Conservation (phyloP, 2,888 invertebrate genomes). For the Oegoconia quadripuncta region DNA sequence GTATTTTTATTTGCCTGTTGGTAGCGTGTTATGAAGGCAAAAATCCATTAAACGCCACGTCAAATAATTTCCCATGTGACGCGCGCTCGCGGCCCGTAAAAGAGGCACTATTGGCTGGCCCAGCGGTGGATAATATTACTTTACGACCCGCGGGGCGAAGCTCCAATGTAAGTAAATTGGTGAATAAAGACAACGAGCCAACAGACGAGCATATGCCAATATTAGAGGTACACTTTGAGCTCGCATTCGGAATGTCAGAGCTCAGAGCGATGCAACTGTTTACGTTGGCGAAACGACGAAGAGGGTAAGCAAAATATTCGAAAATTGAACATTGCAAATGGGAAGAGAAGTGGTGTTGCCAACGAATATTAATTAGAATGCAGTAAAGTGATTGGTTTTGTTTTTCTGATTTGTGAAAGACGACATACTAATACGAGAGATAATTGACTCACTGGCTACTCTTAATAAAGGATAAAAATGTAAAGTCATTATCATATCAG, state of each 20-base stretch:
- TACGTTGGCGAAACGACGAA: background rate
- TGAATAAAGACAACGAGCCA: constrained; percentile 69
- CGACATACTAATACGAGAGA: no score
- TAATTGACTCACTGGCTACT: no score
- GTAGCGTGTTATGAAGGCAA: constrained; percentile 77
- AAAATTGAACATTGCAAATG: no score
- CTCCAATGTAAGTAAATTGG: constrained; percentile 75
- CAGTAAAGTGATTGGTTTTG: no score
- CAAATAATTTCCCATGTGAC: constrained; percentile 80
- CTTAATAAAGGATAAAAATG: no score
- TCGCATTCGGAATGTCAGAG: background rate
- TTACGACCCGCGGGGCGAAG: constrained; percentile 70
- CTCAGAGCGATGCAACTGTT: background rate
- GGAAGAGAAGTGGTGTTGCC: no score
- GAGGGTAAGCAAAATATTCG: no score
- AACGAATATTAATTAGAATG: no score
- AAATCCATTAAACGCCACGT: constrained; percentile 79
- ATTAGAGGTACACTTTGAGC: constrained; percentile 29
- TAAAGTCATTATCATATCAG: no score
- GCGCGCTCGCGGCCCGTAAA: constrained; percentile 76
- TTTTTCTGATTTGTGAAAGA: no score
- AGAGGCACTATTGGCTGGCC: constrained; percentile 76
- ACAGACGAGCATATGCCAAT: constrained; percentile 30
- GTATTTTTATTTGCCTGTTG: constrained; percentile 70
- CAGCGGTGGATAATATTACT: constrained; percentile 76